Percentiles rank a stretch among this genome's conserved stretches.
Conservation (phyloP, 2,888 invertebrate genomes). For the Drosophila acutilabella region DNA sequence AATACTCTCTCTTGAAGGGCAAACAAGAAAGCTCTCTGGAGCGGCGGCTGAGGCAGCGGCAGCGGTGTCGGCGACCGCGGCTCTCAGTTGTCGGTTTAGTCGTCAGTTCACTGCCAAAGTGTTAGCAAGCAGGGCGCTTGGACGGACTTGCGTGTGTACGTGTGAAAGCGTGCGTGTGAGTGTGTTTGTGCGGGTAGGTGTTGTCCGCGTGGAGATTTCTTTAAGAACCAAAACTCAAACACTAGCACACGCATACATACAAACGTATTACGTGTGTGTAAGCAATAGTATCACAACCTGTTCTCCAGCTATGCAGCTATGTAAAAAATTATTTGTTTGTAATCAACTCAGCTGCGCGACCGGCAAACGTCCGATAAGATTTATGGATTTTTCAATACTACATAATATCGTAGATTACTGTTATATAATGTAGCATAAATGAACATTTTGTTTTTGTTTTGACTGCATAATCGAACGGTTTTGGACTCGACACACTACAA, state of each 20-base stretch:
- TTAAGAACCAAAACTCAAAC: slow-evolving; percentile 29
- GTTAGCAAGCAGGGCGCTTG: slow-evolving; percentile 52
- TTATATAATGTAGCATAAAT: slow-evolving; percentile 15
- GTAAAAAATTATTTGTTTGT: slow-evolving; percentile 23
- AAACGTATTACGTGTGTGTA: slow-evolving; percentile 17
- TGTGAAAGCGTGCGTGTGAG: slow-evolving; percentile 3
- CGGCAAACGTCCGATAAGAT: slow-evolving; percentile 50
- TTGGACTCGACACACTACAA: slow-evolving; percentile 3
- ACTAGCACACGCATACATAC: slow-evolving; percentile 25
- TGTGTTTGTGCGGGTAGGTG: slow-evolving; percentile 24
- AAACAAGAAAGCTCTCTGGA: slow-evolving; percentile 67
- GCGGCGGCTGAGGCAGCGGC: slow-evolving; percentile 38
- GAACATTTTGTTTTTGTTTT: slow-evolving; percentile 24
- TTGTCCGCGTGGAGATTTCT: slow-evolving; percentile 44
- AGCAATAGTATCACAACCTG: slow-evolving; percentile 65
- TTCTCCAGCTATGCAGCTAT: slow-evolving; percentile 45
- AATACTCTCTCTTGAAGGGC: slow-evolving; percentile 1
- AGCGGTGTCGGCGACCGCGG: slow-evolving; percentile 25
- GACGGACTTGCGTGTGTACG: slow-evolving; percentile 21
- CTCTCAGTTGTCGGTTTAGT: slow-evolving; percentile 55
- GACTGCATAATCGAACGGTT: slow-evolving; percentile 44
- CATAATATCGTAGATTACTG: neutral
- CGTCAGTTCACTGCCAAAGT: slow-evolving; percentile 77
- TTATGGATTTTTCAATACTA: slow-evolving; percentile 63
- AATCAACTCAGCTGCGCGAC: slow-evolving; percentile 54